Conservation (phyloP, 2,113 vertebrate species). For the Oncorhynchus masou region DNA sequence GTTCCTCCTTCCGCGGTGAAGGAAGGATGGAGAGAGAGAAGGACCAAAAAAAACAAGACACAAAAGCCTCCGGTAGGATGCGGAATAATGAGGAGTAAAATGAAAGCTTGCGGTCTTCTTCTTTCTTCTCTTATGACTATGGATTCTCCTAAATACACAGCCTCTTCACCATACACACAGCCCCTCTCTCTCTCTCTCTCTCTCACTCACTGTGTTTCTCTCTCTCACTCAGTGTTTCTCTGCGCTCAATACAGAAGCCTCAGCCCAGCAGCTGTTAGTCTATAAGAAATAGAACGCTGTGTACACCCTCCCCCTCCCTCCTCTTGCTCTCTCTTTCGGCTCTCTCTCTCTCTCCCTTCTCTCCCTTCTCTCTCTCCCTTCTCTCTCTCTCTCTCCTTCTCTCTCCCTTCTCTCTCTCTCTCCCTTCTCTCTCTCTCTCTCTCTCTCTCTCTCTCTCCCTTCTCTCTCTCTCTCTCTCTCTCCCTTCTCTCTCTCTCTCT, state of each 20-base stretch:
- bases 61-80: slow-evolving; percentile 16
- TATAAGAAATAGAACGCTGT: slow-evolving; percentile 74
- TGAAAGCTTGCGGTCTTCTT: slow-evolving; percentile 33
- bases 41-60: slow-evolving; percentile 11
- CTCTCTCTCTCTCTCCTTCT: slow-evolving; percentile 44
- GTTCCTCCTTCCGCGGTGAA: slow-evolving; percentile 43
- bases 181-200: slow-evolving; percentile 39
- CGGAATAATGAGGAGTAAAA: slow-evolving; percentile 35
- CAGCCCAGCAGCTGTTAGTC: slow-evolving; percentile 68
- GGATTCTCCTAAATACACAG: slow-evolving; percentile 71
- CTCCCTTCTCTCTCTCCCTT: slow-evolving; percentile 28
- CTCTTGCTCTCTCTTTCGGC: slow-evolving; percentile 39
- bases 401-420: slow-evolving; percentile 20
- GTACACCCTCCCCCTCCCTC: slow-evolving; percentile 42
- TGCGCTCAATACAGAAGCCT: slow-evolving; percentile 65
- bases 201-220: slow-evolving; percentile 25
- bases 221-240: slow-evolving; percentile 43
- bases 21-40: slow-evolving; percentile 51
- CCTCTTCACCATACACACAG: slow-evolving; percentile 67
- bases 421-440: too few species aligned
- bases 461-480: too few species aligned
- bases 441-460: too few species aligned
- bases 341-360: slow-evolving; percentile 41
- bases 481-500: slow-evolving; percentile 45
- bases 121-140: slow-evolving; percentile 64